Evolutionary conservation across 1,140 invertebrate species (phyloP), one percentile per base, ranked within the genome.

Genomic region (Saccostrea echinata): DNA sequence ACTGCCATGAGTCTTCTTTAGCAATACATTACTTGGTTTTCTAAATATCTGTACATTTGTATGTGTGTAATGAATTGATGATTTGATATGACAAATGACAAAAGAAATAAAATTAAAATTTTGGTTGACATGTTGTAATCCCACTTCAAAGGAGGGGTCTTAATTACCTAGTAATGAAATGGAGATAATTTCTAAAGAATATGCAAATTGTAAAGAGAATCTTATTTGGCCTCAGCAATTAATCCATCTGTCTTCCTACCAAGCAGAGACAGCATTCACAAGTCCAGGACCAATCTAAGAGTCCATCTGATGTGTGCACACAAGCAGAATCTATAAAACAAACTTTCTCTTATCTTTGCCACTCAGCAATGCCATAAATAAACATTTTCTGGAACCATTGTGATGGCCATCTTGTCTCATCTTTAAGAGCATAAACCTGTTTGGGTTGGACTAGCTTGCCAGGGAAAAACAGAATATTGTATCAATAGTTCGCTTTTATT

Each of bases 191-290:
- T 76, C 27, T 30, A 76, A 30, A 33, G 68, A 76, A 76, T 76
- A 76, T 76, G 68, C 68, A 76, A 76, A 76, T 76, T 76, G 68
- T 76, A 27, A 76, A 33, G 68, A 76, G 68, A 76, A 76, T 76
- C 68, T 76, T 76, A 76, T 76, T 76, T 30, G 68, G 68, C 68
- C 30, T 76, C 68, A 16, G 68, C 68, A 27, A 76, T 27, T 76
- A 76, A 30, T 76, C 24, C 68, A 76, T 76, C 68, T 76, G 68
- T 76, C 68, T 71, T 16, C 27, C 68, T 76, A 16, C 68, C 68
- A 76, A 76, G 27, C 43, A 13, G 30, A 76, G 68, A 30, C 68
- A 76, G 68, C 68, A 71, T 76, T 76, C 68, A 33, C 68, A 76
- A 76, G 68, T 76, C 68, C 68, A 30, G 68, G 68, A 12, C 68